These are phyloP conservation scores for Sinocyclocheilus rhinocerous DNA, from an alignment of 2,113 vertebrate species.

Conservation along the genomic window DNA sequence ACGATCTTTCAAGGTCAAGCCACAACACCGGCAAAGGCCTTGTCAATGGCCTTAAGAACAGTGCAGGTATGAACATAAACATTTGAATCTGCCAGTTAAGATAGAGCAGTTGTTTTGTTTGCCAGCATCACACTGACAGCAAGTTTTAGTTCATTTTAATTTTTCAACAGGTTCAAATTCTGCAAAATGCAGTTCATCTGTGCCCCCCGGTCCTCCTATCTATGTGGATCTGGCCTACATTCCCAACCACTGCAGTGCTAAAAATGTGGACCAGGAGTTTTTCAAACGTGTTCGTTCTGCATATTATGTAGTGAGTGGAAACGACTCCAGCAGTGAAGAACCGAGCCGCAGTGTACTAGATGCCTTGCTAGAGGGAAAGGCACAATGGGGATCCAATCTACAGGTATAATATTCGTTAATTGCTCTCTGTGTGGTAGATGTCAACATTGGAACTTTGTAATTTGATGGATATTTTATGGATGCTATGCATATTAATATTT, in stretches of 20 bases:
- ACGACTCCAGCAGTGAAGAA: slow-evolving; percentile 86
- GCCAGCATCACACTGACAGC: background rate
- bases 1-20: slow-evolving; percentile 81
- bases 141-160: background rate
- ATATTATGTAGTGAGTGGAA: slow-evolving; percentile 96
- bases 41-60: slow-evolving; percentile 83
- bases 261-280: slow-evolving; percentile 95
- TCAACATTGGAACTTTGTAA: background rate
- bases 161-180: slow-evolving; percentile 60
- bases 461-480: background rate
- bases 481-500: background rate
- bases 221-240: slow-evolving; percentile 94
- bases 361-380: slow-evolving; percentile 91
- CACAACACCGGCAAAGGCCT: slow-evolving; percentile 82
- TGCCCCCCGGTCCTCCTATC: slow-evolving; percentile 81
- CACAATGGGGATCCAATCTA: slow-evolving; percentile 96
- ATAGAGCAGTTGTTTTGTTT: background rate
- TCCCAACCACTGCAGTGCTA: slow-evolving; percentile 75
- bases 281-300: slow-evolving; percentile 92
- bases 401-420: slow-evolving; percentile 78
- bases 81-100: background rate
- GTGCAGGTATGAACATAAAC: slow-evolving; percentile 74
- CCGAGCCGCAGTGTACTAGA: slow-evolving; percentile 91
- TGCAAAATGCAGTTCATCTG: slow-evolving; percentile 70
- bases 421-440: background rate